Conservation (phyloP, 1,140 invertebrate species). For the Ceratosolen fusciceps region DNA sequence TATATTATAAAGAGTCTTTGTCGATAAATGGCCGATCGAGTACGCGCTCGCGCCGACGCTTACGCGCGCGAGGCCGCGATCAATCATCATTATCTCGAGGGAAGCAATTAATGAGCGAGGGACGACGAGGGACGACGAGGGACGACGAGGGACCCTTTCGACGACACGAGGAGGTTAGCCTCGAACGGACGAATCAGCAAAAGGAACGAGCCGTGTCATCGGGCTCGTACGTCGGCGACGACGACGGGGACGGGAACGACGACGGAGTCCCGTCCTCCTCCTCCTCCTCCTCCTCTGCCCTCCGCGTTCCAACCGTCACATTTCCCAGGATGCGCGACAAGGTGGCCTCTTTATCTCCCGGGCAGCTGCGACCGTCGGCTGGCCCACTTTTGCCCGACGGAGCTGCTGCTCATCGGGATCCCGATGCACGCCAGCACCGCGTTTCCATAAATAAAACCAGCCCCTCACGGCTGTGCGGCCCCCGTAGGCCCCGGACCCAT, state of each 20-base stretch:
- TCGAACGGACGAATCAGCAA: neutral
- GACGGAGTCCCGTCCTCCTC: neutral
- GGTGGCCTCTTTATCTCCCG: neutral
- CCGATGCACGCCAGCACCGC: conserved; percentile 57
- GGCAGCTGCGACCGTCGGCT: neutral
- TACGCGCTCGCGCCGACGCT: neutral
- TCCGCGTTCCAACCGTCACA: conserved; percentile 7
- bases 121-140: neutral
- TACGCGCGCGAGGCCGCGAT: neutral
- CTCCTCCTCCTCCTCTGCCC: neutral
- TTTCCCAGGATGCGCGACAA: neutral
- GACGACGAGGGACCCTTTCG: neutral
- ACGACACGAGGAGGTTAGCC: neutral
- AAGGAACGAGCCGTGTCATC: neutral
- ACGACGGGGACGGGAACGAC: too few species aligned
- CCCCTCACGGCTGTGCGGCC: conserved; percentile 22
- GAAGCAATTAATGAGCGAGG: neutral
- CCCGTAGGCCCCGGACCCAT: too few species aligned
- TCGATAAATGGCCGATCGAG: neutral
- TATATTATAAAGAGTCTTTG: too few species aligned
- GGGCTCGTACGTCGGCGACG: too few species aligned
- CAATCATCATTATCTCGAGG: neutral
- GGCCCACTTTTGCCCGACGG: conserved; percentile 51
- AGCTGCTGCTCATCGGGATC: too few species aligned
- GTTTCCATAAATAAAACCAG: conserved; percentile 68